Evolutionary conservation across 2,888 invertebrate species (phyloP), one percentile per base, ranked within the genome.

Genomic region (Altica lythri): DNA sequence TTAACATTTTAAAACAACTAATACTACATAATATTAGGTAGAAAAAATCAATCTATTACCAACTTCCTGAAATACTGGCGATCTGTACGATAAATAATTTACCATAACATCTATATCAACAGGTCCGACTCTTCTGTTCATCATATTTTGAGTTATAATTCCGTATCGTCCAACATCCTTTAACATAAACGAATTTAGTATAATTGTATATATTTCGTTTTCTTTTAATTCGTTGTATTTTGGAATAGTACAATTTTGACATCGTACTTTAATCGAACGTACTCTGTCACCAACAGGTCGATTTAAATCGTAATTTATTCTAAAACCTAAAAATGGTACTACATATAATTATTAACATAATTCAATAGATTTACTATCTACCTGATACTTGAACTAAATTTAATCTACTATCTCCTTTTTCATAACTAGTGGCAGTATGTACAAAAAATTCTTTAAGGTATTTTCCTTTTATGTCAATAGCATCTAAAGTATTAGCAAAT

Each of bases 401-500:
- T 1, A 76, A 68, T 45, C 79, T 79, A 57, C 71, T 16, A 32
- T 34, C 18, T 2, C 18, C 38, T 4, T 19, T 64, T 0, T 71
- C 72, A 12, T 65, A 68, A 8, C 71, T 71, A 16, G 77, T 76
- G 0, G 82, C 80, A 0, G 81, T 78, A 30, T 44, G 80, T 71
- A 86, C 86, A 1, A 86, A 77, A 8, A 86, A 83, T 54, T 83
- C 81, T 49, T 81, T 68, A 2, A 93, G 70, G 62, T 85, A 76
- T 55, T 79, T 74, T 0, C 93, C 93, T 44, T 80, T 78, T 49
- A 93, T 71, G 64, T 87, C 86, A 50, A 87, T 83, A 9, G 86
- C 78, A 66, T 89, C 86, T 54, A 91, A 78, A 37, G 81, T 83
- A 74, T 92, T 92, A 68, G 84, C 84, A 69, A 92, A 93, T 0